These are phyloP conservation scores for Drosophila tropicalis DNA, from an alignment of 1,140 invertebrate genomes.

Conservation along the genomic window DNA sequence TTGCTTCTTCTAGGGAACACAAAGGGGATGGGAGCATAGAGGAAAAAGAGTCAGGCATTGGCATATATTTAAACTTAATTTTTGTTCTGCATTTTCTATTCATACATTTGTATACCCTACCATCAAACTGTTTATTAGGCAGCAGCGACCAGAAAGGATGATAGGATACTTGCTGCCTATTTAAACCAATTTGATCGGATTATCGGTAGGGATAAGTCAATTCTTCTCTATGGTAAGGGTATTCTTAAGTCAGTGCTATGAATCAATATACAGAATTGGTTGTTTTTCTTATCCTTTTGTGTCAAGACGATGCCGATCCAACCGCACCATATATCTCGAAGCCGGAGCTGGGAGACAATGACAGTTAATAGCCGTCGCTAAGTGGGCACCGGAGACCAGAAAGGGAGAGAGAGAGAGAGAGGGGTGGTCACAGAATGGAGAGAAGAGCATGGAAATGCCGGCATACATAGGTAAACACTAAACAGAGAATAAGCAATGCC, in stretches of 20 bases:
- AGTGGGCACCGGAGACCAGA: conserved; percentile 47
- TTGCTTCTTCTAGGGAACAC: conserved; percentile 7
- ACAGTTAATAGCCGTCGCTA: conserved; percentile 58
- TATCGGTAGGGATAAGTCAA: too few relatives aligned
- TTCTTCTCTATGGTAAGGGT: not conserved
- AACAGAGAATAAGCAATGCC: conserved; percentile 30
- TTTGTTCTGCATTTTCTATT: conserved; percentile 28
- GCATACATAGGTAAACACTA: conserved; percentile 52
- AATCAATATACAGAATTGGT: not conserved
- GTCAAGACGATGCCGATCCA: conserved; percentile 50
- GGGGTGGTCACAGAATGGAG: not conserved
- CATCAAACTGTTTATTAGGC: not conserved
- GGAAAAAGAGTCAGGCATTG: conserved; percentile 39
- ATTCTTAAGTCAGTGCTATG: not conserved
- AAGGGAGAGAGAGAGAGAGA: not conserved
- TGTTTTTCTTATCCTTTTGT: conserved; percentile 71
- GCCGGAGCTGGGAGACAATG: conserved; percentile 52
- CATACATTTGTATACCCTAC: not conserved
- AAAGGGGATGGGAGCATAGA: not conserved
- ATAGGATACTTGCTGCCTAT: too few relatives aligned
- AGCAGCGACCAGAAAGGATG: too few relatives aligned
- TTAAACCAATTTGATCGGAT: too few relatives aligned
- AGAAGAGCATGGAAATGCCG: conserved; percentile 31
- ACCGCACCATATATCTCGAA: conserved; percentile 22
- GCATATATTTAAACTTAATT: conserved; percentile 79